These are phyloP conservation scores for Xanthorhoe spadicearia DNA, from an alignment of 2,888 invertebrate species.

Conservation along the genomic window DNA sequence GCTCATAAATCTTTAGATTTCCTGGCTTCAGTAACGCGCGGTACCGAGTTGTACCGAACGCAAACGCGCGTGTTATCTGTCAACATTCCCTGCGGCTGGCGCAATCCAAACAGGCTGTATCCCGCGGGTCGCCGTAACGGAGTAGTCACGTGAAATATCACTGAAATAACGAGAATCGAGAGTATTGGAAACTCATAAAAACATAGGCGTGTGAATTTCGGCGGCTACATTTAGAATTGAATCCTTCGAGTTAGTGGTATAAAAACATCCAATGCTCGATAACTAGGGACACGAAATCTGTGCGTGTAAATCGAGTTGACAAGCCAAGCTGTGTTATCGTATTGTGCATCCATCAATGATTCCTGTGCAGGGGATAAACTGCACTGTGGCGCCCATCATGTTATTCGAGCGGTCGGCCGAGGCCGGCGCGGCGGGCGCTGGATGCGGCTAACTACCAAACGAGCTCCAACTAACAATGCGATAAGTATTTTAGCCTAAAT, in stretches of 20 bases:
- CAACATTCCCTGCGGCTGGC: conserved; percentile 8
- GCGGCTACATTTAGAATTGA: conserved; percentile 8
- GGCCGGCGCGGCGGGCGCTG: background rate
- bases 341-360: background rate
- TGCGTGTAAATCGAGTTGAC: background rate
- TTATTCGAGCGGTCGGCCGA: background rate
- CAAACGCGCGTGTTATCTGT: conserved; percentile 1
- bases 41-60: background rate
- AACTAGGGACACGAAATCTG: background rate
- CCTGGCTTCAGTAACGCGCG: background rate
- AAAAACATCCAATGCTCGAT: background rate
- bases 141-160: conserved; percentile 27
- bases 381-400: background rate
- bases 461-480: background rate
- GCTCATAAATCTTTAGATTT: background rate
- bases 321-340: background rate
- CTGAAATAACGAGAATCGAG: conserved; percentile 29
- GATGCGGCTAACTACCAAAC: background rate
- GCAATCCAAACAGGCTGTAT: conserved; percentile 29
- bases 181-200: conserved; percentile 40
- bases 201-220: conserved; percentile 16
- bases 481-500: background rate
- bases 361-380: background rate
- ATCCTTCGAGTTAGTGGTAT: conserved; percentile 4
- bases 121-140: conserved; percentile 20